Evolutionary conservation across 2,888 invertebrate genomes (phyloP).

Genomic region (Acanthococcus lagerstroemiae): DNA sequence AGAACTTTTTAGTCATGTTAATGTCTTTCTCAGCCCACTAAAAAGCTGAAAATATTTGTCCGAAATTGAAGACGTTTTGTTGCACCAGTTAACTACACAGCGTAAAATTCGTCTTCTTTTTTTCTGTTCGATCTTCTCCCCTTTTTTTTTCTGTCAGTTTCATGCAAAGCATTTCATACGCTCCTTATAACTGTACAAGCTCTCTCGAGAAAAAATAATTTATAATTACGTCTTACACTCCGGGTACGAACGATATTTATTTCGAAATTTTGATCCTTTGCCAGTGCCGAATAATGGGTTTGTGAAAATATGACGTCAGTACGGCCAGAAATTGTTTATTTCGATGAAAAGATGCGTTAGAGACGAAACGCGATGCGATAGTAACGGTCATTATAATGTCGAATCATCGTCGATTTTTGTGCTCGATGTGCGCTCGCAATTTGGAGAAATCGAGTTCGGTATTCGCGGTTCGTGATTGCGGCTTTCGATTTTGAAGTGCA

Average conservation of each 20-base stretch:
- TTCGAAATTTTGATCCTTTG: slow-evolving; percentile 26
- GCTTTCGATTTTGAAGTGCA: not conserved
- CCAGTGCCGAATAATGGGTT: slow-evolving; percentile 28
- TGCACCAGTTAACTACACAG: too few relatives aligned
- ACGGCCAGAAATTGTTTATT: slow-evolving; percentile 27
- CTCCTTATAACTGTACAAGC: not conserved
- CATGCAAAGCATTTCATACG: too few relatives aligned
- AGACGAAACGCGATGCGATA: slow-evolving; percentile 20
- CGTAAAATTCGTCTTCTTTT: not conserved
- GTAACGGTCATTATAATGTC: slow-evolving; percentile 27
- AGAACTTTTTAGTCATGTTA: too few relatives aligned
- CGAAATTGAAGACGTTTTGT: too few relatives aligned
- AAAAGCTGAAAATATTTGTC: too few relatives aligned
- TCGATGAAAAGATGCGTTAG: slow-evolving; percentile 25
- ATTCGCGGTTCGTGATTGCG: not conserved
- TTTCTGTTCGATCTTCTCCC: not conserved
- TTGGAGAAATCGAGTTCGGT: not conserved
- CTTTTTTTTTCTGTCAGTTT: not conserved
- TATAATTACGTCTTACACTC: slow-evolving; percentile 28
- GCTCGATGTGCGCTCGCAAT: not conserved
- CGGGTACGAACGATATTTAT: slow-evolving; percentile 27
- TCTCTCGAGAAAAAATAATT: slow-evolving; percentile 15
- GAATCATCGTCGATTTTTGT: slow-evolving; percentile 13
- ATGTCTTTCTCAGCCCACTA: too few relatives aligned
- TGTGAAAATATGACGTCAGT: slow-evolving; percentile 20